A percentile compares a stretch with the other conserved stretches of the same genome.
phyloP scores from a whole-genome alignment of 2,797 vertebrate species.

The Scyliorhinus canicula region DNA sequence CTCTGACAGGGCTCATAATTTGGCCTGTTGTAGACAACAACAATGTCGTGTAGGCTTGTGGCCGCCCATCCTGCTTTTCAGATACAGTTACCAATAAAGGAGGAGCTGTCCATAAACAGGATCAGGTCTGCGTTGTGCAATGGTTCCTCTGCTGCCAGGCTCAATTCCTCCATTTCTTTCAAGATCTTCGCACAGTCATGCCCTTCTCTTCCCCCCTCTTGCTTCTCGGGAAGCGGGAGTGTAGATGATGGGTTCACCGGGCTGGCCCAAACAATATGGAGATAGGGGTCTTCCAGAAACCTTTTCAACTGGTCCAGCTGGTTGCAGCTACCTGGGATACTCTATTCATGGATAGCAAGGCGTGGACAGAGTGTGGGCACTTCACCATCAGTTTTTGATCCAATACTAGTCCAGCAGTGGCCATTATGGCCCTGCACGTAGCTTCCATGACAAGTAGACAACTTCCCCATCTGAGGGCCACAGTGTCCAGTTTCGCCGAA shows the following conservation, averaged over 20 bases:
- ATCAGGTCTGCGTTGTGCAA: too few species aligned
- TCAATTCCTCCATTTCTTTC: too few species aligned
- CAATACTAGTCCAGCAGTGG: background rate
- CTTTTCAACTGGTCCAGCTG: background rate
- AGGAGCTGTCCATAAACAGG: too few species aligned
- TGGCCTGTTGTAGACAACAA: too few species aligned
- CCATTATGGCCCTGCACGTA: background rate
- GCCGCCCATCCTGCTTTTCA: too few species aligned
- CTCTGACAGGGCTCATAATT: too few species aligned
- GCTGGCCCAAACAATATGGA: background rate
- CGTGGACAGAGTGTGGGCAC: background rate
- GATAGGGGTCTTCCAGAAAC: background rate
- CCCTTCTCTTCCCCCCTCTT: too few species aligned
- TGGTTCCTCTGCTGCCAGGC: too few species aligned
- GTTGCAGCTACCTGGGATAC: background rate
- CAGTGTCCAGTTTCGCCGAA: background rate
- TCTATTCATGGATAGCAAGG: background rate
- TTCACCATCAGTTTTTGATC: background rate
- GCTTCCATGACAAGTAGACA: background rate
- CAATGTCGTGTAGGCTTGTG: too few species aligned
- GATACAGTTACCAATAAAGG: too few species aligned
- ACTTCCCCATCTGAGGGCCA: background rate
- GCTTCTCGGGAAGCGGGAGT: too few species aligned
- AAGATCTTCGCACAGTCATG: too few species aligned
- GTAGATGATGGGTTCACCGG: background rate